Base-by-base conservation (phyloP, 1,140 invertebrate species). In the Gryon sp. region DNA sequence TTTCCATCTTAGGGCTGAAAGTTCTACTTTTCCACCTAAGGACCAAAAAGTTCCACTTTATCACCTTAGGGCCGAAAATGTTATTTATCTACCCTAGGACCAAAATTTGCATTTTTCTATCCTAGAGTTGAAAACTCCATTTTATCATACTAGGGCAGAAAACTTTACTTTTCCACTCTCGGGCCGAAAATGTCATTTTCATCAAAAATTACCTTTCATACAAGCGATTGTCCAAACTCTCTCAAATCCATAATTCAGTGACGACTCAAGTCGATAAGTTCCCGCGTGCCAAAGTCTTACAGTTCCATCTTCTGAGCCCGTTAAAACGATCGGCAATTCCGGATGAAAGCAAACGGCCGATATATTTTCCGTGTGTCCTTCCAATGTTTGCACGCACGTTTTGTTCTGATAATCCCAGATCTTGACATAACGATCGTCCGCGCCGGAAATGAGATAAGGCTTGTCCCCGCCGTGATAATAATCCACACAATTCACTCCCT, bases 351-450 rank as follows among this genome's bases (percentile, higher is more conserved):
- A 95, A 0, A 96, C 95, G 34, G 92, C 91, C 0, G 97, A 96
- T 45, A 99, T 96, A 86, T 99, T 99, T 81, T 99, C 96, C 0
- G 96, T 94, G 89, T 99, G 99, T 5, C 93, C 98, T 87, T 99
- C 98, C 14, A 99, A 88, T 0, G 98, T 99, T 85, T 99, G 98
- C 0, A 99, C 98, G 89, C 98, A 99, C 0, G 97, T 99, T 89
- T 99, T 99, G 87, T 99, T 99, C 86, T 99, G 95, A 87, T 99
- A 99, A 86, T 99, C 99, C 99, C 99, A 99, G 75, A 99, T 99
- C 90, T 99, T 99, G 0, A 99, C 97, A 0, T 97, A 90, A 34
- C 96, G 92, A 87, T 99, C 99, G 88, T 99, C 99, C 8, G 98
- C 98, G 11, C 98, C 99, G 52, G 98, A 99, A 82, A 99, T 99